These are phyloP conservation scores for Achlya flavicornis DNA, from an alignment of 2,888 invertebrate genomes.

Conservation along the genomic window DNA sequence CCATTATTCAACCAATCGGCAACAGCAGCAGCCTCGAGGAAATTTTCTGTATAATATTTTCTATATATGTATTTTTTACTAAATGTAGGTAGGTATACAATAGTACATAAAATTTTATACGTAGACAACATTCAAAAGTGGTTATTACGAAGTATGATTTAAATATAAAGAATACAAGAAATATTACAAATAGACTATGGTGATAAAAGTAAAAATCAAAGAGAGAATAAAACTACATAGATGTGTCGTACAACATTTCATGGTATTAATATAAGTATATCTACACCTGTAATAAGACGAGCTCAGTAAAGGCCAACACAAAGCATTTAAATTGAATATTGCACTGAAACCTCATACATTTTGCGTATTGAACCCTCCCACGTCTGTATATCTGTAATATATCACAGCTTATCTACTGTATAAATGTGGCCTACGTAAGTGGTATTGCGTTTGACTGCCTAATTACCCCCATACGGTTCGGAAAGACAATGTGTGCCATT, in stretches of 20 bases:
- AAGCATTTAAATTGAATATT: not conserved
- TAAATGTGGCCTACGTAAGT: conserved; percentile 16
- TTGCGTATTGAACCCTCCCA: conserved; percentile 2
- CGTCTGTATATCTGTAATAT: conserved; percentile 4
- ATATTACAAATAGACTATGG: not conserved
- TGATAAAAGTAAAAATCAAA: not conserved
- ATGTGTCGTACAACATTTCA: not conserved
- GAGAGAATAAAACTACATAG: not conserved
- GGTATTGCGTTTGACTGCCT: conserved; percentile 53
- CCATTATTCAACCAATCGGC: no score
- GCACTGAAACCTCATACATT: conserved; percentile 4
- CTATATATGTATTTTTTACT: no score
- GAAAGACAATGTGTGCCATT: conserved; percentile 41
- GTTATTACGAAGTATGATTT: no score
- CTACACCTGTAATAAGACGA: not conserved
- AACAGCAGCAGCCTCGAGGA: no score
- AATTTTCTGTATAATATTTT: no score
- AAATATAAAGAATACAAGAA: not conserved
- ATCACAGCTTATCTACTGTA: not conserved
- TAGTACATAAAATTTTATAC: no score
- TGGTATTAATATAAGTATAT: not conserved
- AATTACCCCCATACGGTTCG: conserved; percentile 52
- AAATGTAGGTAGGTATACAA: no score
- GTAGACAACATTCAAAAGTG: no score
- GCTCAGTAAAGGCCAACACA: conserved; percentile 3